Evolutionary conservation across 2,888 invertebrate species (phyloP).

Genomic region (Lasioglossum malachurum): DNA sequence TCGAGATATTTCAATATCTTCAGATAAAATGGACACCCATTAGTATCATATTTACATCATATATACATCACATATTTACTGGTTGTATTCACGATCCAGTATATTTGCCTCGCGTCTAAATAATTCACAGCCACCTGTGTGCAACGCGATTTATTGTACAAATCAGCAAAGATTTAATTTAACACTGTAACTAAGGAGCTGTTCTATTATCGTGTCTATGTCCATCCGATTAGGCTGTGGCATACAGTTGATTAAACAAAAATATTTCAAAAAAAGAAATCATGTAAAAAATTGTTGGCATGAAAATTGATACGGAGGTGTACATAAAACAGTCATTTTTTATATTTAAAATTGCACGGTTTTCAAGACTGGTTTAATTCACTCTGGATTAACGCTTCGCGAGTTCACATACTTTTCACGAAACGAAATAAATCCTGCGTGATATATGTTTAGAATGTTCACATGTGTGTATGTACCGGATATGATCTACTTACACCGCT

Average conservation of each 20-base stretch:
- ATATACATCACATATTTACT: too few species aligned
- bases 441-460: not conserved
- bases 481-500: not conserved
- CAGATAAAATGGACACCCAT: too few species aligned
- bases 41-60: too few species aligned
- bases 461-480: not conserved
- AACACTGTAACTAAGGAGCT: not conserved
- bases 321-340: not conserved
- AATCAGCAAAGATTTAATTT: not conserved
- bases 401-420: not conserved
- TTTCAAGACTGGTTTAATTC: not conserved
- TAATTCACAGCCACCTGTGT: too few species aligned
- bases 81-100: not conserved
- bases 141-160: not conserved
- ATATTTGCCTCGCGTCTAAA: not conserved
- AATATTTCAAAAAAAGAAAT: too few species aligned
- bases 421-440: not conserved
- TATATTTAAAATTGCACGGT: not conserved
- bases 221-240: not conserved
- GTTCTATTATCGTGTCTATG: not conserved
- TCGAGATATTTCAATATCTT: too few species aligned
- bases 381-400: not conserved
- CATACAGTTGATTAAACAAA: not conserved
- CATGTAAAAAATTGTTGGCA: not conserved
- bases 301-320: not conserved